phyloP scores from a whole-genome alignment of 1,140 invertebrate species.

The Lerema accius region DNA sequence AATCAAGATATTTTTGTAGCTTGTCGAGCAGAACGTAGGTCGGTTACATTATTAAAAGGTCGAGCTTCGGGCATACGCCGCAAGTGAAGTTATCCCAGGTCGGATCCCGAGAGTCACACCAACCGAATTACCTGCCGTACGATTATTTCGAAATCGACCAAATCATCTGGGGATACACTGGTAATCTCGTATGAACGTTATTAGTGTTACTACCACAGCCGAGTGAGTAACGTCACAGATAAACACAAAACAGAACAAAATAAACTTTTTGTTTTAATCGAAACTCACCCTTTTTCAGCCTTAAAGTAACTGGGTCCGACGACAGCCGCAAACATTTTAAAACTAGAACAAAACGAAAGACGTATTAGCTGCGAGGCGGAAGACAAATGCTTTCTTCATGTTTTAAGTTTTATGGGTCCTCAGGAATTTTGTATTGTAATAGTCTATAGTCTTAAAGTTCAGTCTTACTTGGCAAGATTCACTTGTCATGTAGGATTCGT shows the following conservation, averaged over 20 bases:
- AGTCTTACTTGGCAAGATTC: too few species aligned
- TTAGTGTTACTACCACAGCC: too few species aligned
- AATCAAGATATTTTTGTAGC: slow-evolving; percentile 10
- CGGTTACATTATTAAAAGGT: slow-evolving; percentile 53
- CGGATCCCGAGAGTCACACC: slow-evolving; percentile 59
- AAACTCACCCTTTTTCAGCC: slow-evolving; percentile 92
- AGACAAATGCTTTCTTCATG: slow-evolving; percentile 1
- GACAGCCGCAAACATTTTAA: slow-evolving; percentile 95
- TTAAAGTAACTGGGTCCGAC: slow-evolving; percentile 92
- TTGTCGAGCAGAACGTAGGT: slow-evolving; percentile 2
- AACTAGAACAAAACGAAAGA: slow-evolving; percentile 87
- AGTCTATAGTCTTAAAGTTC: too few species aligned
- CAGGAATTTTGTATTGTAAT: too few species aligned
- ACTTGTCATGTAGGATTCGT: too few species aligned
- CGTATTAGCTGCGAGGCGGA: slow-evolving; percentile 6
- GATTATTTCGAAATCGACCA: slow-evolving; percentile 60
- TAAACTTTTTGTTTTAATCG: slow-evolving; percentile 40
- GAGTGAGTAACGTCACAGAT: too few species aligned
- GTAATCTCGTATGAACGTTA: too few species aligned
- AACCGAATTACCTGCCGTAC: slow-evolving; percentile 58
- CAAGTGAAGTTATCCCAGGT: slow-evolving; percentile 48
- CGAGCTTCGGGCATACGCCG: slow-evolving; percentile 46
- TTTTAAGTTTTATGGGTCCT: too few species aligned
- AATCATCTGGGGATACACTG: slow-evolving; percentile 59
- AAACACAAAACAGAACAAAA: slow-evolving; percentile 19